phyloP scores from a whole-genome alignment of 2,888 invertebrate species.

The Drosophila prolongata region DNA sequence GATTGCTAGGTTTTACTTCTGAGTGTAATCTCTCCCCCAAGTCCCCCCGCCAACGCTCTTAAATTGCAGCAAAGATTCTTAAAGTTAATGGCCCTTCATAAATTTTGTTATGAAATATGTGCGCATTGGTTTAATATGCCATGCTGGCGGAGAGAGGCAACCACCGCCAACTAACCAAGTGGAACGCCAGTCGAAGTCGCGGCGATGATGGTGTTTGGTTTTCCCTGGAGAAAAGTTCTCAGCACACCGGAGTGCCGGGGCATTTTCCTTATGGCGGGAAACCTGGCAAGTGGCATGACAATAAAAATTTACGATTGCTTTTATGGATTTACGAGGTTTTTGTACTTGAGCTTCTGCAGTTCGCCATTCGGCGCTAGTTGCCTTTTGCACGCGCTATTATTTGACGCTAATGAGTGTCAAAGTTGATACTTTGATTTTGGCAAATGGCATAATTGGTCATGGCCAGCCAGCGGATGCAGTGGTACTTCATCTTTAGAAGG shows the following conservation, averaged over 20 bases:
- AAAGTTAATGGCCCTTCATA: slow-evolving; percentile 82
- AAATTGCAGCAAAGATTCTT: slow-evolving; percentile 81
- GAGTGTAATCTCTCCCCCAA: slow-evolving; percentile 6
- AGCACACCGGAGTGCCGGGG: slow-evolving; percentile 39
- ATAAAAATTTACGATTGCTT: slow-evolving; percentile 80
- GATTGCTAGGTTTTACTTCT: background rate
- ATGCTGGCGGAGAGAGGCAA: slow-evolving; percentile 31
- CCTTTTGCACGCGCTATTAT: slow-evolving; percentile 62
- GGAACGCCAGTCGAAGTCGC: slow-evolving; percentile 33
- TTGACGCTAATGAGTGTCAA: slow-evolving; percentile 80
- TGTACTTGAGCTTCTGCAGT: slow-evolving; percentile 42
- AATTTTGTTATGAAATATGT: slow-evolving; percentile 81
- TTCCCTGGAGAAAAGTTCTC: slow-evolving; percentile 80
- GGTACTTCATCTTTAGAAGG: background rate
- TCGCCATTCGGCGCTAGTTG: slow-evolving; percentile 23
- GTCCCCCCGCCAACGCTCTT: slow-evolving; percentile 31
- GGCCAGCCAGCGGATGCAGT: slow-evolving; percentile 3
- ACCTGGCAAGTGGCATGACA: slow-evolving; percentile 74
- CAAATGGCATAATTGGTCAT: slow-evolving; percentile 70
- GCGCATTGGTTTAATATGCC: slow-evolving; percentile 78
- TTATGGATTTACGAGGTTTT: slow-evolving; percentile 79
- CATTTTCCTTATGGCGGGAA: slow-evolving; percentile 31
- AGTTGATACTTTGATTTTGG: slow-evolving; percentile 76
- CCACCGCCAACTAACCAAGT: slow-evolving; percentile 43
- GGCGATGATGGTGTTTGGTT: slow-evolving; percentile 50